Evolutionary conservation across 2,797 vertebrate genomes (phyloP).

Genomic region (Myioborus miniatus): DNA sequence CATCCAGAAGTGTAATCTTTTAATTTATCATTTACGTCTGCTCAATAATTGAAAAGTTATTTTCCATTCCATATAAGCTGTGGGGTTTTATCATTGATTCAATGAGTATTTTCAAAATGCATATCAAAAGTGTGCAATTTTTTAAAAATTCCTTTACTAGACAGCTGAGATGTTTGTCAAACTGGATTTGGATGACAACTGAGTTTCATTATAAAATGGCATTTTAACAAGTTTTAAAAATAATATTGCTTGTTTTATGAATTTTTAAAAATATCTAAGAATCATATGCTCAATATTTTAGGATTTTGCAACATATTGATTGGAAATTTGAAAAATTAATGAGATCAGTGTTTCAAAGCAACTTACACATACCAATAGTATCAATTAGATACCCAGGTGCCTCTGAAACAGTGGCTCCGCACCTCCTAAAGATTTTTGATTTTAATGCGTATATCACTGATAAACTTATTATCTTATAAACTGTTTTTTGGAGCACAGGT

Average conservation of each 20-base stretch:
- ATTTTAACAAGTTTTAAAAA: neutral
- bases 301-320: neutral
- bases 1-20: neutral
- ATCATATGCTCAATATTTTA: neutral
- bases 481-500: neutral
- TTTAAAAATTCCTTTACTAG: neutral
- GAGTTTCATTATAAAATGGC: neutral
- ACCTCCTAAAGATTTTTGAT: neutral
- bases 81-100: neutral
- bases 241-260: neutral
- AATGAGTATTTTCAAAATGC: neutral
- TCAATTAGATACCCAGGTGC: neutral
- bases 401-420: neutral
- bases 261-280: neutral
- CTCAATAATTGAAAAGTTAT: neutral
- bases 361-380: neutral
- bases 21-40: neutral
- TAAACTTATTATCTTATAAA: neutral
- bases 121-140: neutral
- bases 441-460: neutral
- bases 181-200: neutral
- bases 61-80: neutral
- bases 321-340: neutral
- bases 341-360: neutral
- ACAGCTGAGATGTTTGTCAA: neutral